Evolutionary conservation across 2,797 vertebrate species (phyloP).

Genomic region (Phalanger gymnotis): DNA sequence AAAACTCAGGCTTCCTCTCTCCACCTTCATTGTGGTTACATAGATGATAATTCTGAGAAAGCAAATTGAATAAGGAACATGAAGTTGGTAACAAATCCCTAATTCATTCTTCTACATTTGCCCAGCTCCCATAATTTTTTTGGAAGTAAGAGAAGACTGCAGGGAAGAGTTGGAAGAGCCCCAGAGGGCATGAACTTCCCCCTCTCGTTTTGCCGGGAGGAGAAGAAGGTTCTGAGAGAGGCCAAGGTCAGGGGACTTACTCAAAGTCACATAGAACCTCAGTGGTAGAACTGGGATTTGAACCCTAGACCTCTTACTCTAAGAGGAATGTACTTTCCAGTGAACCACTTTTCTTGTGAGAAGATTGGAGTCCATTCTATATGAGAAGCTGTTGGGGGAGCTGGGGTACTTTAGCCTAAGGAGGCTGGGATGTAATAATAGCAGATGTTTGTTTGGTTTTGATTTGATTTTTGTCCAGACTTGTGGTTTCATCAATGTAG

Average conservation of each 20-base stretch:
- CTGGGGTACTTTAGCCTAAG: not conserved
- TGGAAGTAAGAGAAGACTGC: constrained; percentile 14
- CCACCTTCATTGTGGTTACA: not conserved
- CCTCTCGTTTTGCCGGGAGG: not conserved
- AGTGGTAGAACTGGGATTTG: not conserved
- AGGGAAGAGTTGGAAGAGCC: not conserved
- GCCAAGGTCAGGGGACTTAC: not conserved
- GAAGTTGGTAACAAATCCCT: not conserved
- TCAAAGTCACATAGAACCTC: not conserved
- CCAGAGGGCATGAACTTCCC: not conserved
- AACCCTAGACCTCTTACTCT: not conserved
- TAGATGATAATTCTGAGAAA: not conserved
- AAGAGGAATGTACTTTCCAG: not conserved
- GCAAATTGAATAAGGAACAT: not conserved
- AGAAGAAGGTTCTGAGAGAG: not conserved
- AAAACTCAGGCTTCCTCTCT: not conserved
- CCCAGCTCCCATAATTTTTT: not conserved
- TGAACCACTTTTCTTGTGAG: not conserved
- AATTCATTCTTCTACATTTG: constrained; percentile 39
- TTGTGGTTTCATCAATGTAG: not conserved
- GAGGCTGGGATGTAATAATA: not conserved
- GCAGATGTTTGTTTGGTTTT: not conserved
- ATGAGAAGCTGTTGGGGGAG: not conserved
- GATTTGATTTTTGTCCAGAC: not conserved
- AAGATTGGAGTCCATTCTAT: not conserved